A percentile compares a stretch with the other conserved stretches of the same genome.
Evolutionary conservation across 92 coral and sea anemone genomes (phyloP).

Genomic region (Parazoanthus atlanticus): DNA sequence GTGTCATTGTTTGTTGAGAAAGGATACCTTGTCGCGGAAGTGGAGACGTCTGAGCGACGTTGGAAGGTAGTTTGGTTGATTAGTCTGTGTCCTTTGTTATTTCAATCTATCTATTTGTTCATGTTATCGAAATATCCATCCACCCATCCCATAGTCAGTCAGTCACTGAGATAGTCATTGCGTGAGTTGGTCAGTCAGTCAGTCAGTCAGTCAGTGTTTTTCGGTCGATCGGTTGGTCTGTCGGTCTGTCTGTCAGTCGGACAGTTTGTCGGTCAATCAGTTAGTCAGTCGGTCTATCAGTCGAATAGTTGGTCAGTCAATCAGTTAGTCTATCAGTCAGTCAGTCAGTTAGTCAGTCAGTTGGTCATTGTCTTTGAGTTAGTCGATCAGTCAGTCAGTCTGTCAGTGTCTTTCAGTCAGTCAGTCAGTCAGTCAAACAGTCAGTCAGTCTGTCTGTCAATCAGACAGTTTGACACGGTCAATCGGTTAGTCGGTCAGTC

Average conservation of each 20-base stretch:
- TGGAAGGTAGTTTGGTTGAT: slow-evolving; percentile 73
- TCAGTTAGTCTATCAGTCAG: neutral
- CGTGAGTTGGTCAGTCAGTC: neutral
- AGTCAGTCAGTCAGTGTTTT: no score
- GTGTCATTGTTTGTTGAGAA: slow-evolving; percentile 77
- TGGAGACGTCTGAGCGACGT: slow-evolving; percentile 73
- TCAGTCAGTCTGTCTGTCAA: no score
- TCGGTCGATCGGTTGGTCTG: neutral
- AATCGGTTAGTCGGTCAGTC: no score
- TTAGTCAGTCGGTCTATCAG: neutral
- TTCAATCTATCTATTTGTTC: neutral
- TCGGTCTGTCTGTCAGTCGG: no score
- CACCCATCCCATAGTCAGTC: neutral
- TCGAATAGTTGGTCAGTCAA: neutral
- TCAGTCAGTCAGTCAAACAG: no score
- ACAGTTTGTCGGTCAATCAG: no score
- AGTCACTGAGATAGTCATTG: neutral
- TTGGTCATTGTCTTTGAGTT: neutral
- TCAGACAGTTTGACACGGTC: neutral
- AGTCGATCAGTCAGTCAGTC: no score
- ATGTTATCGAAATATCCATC: neutral
- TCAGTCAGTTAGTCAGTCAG: no score
- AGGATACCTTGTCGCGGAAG: slow-evolving; percentile 72
- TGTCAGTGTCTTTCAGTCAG: no score
- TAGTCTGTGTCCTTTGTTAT: neutral